Evolutionary conservation across 2,888 invertebrate genomes (phyloP), one percentile per base, ranked within the genome.

Genomic region (Cephus runcator): DNA sequence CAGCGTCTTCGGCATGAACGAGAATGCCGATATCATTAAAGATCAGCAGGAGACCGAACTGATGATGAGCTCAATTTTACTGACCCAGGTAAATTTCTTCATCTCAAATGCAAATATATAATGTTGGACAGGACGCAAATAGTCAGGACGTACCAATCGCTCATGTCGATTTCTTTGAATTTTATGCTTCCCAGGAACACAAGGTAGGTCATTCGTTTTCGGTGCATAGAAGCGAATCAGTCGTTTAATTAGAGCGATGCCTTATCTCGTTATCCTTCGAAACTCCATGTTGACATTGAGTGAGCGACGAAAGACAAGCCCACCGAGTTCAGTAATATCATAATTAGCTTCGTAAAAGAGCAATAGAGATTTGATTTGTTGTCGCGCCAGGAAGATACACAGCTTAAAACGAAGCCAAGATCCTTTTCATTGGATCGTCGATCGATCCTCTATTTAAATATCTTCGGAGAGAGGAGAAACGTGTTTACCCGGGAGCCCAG

Each of bases 1-100:
- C 0, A 94, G 94, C 75, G 95, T 98, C 69, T 98, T 98, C 92
- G 98, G 98, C 2, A 96, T 98, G 94, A 96, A 98, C 91, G 94
- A 96, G 79, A 98, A 98, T 92, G 98, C 98, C 0, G 97, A 98
- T 88, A 97, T 98, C 86, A 96, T 97, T 87, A 97, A 97, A 90
- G 98, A 98, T 91, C 96, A 97, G 91, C 95, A 97, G 86, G 98
- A 98, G 89, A 96, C 97, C 0, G 94, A 94, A 83, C 93, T 95
- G 82, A 91, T 98, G 84, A 93, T 98, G 77, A 91, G 93, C 77
- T 97, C 95, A 36, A 95, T 95, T n/a, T 92, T 97, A 77, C 90
- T 96, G 3, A 97, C 97, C 4, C 97, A 97, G 95, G 97, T 95
- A 56, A 56, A 56, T 56, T 23, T 23, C 9, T 15, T 56, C 23